phyloP scores from a whole-genome alignment of 2,797 vertebrate genomes.

The Hippopotamyrus pictus region DNA sequence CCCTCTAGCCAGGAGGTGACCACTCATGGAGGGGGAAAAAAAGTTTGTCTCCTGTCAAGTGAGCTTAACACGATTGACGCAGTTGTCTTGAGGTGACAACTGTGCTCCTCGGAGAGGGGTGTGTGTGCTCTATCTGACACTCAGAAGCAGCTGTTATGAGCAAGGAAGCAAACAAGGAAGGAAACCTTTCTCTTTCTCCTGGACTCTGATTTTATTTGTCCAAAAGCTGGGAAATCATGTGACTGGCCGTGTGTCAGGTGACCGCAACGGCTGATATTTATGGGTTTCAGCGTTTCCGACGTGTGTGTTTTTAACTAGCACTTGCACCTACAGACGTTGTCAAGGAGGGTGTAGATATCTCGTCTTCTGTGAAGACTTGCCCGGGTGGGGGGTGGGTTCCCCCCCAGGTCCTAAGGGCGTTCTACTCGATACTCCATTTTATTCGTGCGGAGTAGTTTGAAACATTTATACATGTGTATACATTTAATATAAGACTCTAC shows the following conservation, averaged over 20 bases:
- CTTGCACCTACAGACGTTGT: slow-evolving; percentile 41
- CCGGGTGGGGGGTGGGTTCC: slow-evolving; percentile 49
- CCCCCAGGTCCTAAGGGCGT: slow-evolving; percentile 56
- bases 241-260: slow-evolving; percentile 42
- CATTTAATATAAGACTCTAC: slow-evolving; percentile 47
- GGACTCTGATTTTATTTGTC: slow-evolving; percentile 45
- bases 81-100: slow-evolving; percentile 55
- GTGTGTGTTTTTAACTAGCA: slow-evolving; percentile 40
- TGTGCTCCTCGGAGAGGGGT: slow-evolving; percentile 51
- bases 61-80: slow-evolving; percentile 47
- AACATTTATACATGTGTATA: slow-evolving; percentile 65
- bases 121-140: slow-evolving; percentile 50
- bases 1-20: slow-evolving; percentile 35
- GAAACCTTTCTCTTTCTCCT: slow-evolving; percentile 41
- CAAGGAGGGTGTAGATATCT: slow-evolving; percentile 39
- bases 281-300: slow-evolving; percentile 17
- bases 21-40: slow-evolving; percentile 37
- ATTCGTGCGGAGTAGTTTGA: slow-evolving; percentile 63
- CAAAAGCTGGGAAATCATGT: slow-evolving; percentile 43
- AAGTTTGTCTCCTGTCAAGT: slow-evolving; percentile 50
- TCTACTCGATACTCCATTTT: slow-evolving; percentile 66
- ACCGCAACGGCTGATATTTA: slow-evolving; percentile 38
- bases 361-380: slow-evolving; percentile 96
- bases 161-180: slow-evolving; percentile 27
- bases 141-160: slow-evolving; percentile 54